A percentile compares a stretch with the other conserved stretches of the same genome.
Conservation (phyloP, 2,113 vertebrate genomes). For the Alethe diademata region DNA sequence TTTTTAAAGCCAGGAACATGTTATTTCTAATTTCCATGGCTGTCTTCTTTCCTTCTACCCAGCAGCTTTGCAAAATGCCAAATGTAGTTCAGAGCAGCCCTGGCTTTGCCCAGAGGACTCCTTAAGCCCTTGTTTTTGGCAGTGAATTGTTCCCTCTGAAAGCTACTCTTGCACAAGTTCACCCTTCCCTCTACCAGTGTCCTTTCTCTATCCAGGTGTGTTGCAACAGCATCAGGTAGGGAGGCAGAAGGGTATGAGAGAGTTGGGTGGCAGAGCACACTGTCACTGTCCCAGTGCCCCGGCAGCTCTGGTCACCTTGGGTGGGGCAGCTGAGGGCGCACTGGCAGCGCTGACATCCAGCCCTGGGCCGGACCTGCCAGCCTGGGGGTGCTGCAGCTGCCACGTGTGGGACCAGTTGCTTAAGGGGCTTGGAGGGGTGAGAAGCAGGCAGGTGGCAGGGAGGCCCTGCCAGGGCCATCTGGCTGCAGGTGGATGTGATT, state of each 20-base stretch:
- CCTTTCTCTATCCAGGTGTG: background rate
- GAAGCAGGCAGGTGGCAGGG: background rate
- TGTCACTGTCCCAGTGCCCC: background rate
- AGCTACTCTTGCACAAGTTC: background rate
- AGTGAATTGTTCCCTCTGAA: background rate
- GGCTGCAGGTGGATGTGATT: background rate
- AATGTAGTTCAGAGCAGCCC: background rate
- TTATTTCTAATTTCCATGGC: background rate
- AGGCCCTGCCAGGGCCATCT: background rate
- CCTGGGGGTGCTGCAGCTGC: background rate
- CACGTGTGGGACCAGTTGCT: background rate
- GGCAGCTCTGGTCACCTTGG: background rate
- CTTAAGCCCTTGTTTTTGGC: background rate
- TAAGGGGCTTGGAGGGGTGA: no score
- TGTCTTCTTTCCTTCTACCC: background rate
- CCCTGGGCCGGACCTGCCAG: background rate
- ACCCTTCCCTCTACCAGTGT: background rate
- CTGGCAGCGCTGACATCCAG: rapidly evolving
- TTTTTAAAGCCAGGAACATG: background rate
- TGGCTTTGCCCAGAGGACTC: background rate
- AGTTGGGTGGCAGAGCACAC: background rate
- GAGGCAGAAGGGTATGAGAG: background rate
- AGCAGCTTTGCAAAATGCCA: background rate
- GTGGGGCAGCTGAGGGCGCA: background rate
- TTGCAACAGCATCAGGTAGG: background rate